A percentile compares a stretch with the other conserved stretches of the same genome.
Evolutionary conservation across 2,113 vertebrate species (phyloP).

Genomic region (Gila orcuttii): DNA sequence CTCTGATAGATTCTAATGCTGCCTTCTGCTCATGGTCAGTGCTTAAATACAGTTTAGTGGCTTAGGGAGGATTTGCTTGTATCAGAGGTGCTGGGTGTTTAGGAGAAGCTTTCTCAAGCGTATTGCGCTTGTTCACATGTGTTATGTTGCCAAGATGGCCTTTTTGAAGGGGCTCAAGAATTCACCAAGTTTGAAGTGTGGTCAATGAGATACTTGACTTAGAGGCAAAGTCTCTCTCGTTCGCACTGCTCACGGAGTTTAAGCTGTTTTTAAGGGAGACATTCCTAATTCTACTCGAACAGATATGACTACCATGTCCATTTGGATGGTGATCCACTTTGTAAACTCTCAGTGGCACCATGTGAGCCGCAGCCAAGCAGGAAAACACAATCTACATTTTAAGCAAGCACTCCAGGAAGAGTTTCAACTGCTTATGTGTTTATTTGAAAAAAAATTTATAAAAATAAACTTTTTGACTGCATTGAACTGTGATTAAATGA

Average conservation of each 20-base stretch:
- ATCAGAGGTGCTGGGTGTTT: constrained; percentile 69
- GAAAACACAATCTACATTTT: not conserved
- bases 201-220: constrained; percentile 50
- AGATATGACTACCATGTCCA: constrained; percentile 37
- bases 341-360: constrained; percentile 10
- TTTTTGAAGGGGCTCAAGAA: constrained; percentile 64
- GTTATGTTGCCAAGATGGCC: constrained; percentile 73
- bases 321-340: constrained; percentile 10
- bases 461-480: not conserved
- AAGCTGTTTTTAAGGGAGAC: constrained; percentile 41
- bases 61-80: constrained; percentile 82
- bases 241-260: constrained; percentile 40
- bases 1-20: constrained; percentile 79
- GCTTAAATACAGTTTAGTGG: constrained; percentile 79
- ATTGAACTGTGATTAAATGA: not conserved
- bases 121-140: constrained; percentile 64
- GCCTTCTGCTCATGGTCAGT: constrained; percentile 75
- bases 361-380: not conserved
- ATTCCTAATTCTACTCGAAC: constrained; percentile 45
- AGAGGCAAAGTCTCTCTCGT: constrained; percentile 35
- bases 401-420: not conserved
- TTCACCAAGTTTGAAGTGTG: constrained; percentile 53
- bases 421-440: not conserved
- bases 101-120: constrained; percentile 53
- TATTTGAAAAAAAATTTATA: not conserved